Evolutionary conservation across 2,113 vertebrate genomes (phyloP).

Genomic region (Microcebus griseorufus): DNA sequence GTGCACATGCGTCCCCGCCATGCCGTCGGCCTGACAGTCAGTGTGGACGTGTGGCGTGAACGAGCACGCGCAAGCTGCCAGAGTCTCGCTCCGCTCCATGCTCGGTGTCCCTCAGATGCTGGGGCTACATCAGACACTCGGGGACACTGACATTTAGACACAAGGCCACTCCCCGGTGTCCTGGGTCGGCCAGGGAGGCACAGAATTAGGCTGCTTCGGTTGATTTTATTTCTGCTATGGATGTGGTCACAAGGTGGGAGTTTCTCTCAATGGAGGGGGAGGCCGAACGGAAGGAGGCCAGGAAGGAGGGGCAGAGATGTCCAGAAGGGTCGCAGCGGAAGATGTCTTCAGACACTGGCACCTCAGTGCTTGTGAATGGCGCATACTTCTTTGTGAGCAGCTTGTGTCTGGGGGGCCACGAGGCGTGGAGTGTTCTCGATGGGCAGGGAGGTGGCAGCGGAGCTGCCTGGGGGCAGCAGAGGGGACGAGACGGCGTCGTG

Average conservation of each 20-base stretch:
- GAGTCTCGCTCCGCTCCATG: background rate
- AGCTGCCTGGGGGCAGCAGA: background rate
- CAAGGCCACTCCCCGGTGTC: background rate
- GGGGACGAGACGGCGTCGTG: fast-evolving
- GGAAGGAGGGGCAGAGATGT: background rate
- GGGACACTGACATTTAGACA: background rate
- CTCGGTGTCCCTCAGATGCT: background rate
- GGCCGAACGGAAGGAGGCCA: background rate
- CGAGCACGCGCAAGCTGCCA: fast-evolving
- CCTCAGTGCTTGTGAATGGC: background rate
- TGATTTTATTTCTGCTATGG: background rate
- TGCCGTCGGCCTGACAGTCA: no score
- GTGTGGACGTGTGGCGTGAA: background rate
- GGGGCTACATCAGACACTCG: background rate
- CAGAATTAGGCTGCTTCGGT: fast-evolving
- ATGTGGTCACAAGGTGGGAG: background rate
- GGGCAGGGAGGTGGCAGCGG: background rate
- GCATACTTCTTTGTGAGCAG: background rate
- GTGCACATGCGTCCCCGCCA: fast-evolving
- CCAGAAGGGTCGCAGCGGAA: no score
- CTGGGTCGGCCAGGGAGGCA: fast-evolving
- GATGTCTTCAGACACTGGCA: no score
- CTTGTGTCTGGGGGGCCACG: background rate
- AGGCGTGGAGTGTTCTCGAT: background rate
- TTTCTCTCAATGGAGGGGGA: background rate